Base-by-base conservation (phyloP, 2,797 vertebrate genomes). In the Mastacembelus armatus region DNA sequence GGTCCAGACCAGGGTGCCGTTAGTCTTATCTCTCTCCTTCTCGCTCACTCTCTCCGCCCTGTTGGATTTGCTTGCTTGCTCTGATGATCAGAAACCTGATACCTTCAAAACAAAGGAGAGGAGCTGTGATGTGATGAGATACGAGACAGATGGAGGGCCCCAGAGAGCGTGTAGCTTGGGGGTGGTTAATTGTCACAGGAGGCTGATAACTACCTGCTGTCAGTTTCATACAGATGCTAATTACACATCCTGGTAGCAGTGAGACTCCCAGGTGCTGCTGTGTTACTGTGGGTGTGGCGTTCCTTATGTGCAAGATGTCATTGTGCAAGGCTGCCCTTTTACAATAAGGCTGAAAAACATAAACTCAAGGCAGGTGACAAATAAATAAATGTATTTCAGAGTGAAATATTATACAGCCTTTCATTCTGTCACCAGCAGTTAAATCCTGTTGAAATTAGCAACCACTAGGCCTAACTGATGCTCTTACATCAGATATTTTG, bases 111-210 rank as follows among this genome's bases (percentile, higher is more conserved):
- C 74, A 83, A 80, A 81, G 52, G 42, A 35, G 16, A 14, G 16
- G 39, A 55, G 62, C 69, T 78, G 32, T 70, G 57, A 73, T 50
- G 73, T 69, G 54, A 74, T 45, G 74, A 84, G 70, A 74, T 77
- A 59, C 26, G 59, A 80, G 57, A 68, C 60, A 68, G 66, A 77
- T 1, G 32, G 62, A 51, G 22, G 16, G 39, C 58, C 52, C 59
- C 49, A 45, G 40, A 45, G 40, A 56, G 19, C 55, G 50, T 52
- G 43, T 21, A 32, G 67, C 57, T 21, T n/a, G 38, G 65, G 48
- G 58, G 61, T 7, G 51, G 48, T 32, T 74, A 52, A 73, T 74
- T 79, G 51, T 61, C 36, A 9, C 55, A 56, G 73, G 39, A 47
- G 51, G 45, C 42, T 55, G 36, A 69, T 74, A 58, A 49, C 65